Evolutionary conservation across 2,113 vertebrate species (phyloP).

Genomic region (Hiodon tergisus): DNA sequence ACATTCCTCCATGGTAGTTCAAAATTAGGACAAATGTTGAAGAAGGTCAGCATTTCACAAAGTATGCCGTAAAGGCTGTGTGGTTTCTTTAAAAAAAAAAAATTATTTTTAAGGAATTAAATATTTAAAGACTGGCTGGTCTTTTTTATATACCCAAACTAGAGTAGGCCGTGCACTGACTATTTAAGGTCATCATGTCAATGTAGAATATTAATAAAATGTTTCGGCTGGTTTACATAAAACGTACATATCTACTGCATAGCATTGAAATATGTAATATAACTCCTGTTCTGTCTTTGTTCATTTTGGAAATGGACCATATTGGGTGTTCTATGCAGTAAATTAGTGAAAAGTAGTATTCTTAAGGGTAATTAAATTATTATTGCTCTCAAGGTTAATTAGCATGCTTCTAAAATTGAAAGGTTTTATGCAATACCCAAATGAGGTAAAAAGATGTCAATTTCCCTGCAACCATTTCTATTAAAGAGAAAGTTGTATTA

Average conservation of each 20-base stretch:
- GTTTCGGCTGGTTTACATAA: background rate
- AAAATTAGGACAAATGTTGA: constrained; percentile 67
- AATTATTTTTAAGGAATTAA: constrained; percentile 51
- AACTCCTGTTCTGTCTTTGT: too few relatives aligned
- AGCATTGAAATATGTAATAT: too few relatives aligned
- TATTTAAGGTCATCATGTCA: background rate
- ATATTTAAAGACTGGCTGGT: constrained; percentile 34
- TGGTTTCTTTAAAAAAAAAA: too few relatives aligned
- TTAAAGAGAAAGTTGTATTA: constrained; percentile 8
- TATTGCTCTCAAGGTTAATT: constrained; percentile 29
- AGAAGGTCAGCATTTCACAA: constrained; percentile 60
- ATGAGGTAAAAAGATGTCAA: background rate
- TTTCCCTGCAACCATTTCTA: constrained; percentile 7
- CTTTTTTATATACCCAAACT: constrained; percentile 27
- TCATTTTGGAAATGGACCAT: too few relatives aligned
- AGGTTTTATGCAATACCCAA: constrained; percentile 10
- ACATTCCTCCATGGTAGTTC: constrained; percentile 55
- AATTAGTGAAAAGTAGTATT: constrained; percentile 4
- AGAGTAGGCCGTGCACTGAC: constrained; percentile 37
- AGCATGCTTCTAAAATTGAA: constrained; percentile 25
- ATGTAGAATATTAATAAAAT: background rate
- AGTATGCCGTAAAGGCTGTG: constrained; percentile 46
- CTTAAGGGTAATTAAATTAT: constrained; percentile 13
- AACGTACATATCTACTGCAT: too few relatives aligned
- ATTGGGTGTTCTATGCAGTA: background rate